Conservation (phyloP, 2,113 vertebrate species). For the Prietella phreatophila region DNA sequence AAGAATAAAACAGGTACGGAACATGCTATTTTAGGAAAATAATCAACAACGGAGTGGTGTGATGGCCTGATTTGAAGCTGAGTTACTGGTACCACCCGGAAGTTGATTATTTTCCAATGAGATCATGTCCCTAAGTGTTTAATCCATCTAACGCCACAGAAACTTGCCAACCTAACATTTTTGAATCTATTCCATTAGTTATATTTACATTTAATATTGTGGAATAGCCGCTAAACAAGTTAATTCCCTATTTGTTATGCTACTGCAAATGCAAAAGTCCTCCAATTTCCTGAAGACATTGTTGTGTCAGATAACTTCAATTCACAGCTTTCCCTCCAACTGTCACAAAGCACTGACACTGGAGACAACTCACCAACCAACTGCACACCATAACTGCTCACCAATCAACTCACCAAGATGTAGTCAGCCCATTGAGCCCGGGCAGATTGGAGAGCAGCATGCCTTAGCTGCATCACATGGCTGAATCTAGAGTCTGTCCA, state of each 20-base stretch:
- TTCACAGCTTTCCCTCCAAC: background rate
- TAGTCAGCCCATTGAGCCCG: conserved; percentile 85
- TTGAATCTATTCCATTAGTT: no score
- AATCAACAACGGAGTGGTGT: no score
- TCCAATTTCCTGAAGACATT: no score
- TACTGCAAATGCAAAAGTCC: no score
- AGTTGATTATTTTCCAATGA: no score
- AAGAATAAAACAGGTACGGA: background rate
- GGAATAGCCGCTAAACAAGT: no score
- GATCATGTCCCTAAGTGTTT: no score
- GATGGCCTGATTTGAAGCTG: background rate
- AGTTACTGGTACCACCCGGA: background rate
- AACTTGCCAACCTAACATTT: no score
- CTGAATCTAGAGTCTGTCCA: conserved; percentile 81
- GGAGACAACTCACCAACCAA: background rate
- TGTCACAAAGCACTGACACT: background rate
- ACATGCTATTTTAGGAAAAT: background rate
- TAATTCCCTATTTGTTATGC: no score
- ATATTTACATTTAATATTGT: no score
- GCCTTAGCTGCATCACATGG: conserved; percentile 84
- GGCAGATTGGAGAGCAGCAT: conserved; percentile 80
- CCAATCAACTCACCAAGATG: conserved; percentile 74
- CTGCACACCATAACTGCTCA: conserved; percentile 38
- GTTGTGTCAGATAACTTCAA: no score
- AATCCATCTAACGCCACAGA: no score